Evolutionary conservation across 1,140 invertebrate species (phyloP), one percentile per base, ranked within the genome.

Genomic region (Leptinotarsa defecta): DNA sequence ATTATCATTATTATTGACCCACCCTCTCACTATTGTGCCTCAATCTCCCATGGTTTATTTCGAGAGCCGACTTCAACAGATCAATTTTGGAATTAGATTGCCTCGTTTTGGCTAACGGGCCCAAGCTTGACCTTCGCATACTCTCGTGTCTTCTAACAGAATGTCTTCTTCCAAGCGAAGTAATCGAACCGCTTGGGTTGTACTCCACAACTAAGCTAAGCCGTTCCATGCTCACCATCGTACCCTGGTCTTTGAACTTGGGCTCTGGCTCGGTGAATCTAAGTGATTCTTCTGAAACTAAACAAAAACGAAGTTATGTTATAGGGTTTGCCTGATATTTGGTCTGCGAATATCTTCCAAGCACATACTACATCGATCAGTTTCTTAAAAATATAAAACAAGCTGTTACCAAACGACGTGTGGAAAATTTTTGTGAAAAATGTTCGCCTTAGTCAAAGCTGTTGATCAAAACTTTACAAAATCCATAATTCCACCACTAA

Each of bases 161-260:
- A 22, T 89, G 89, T 48, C 88, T 87, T 84, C 90, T 86, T 1
- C 90, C 90, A 75, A 92, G 78, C 3, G 91, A 92, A 75, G 91
- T 89, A 48, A 93, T 83, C 27, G 92, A 93, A 24, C 92, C 92
- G 74, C 92, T 88, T 69, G 91, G 91, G 83, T 92, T 93, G 83
- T 90, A 92, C 77, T 92, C 88, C 57, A 92, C 92, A 86, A 93
- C 91, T 73, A 93, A 87, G 79, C 91, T 91, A 43, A 93, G 83
- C 67, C 92, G 85, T 84, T 92, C 92, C 63, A 90, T 84, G 73
- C 90, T 91, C 77, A 91, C 88, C 84, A 90, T 90, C 0, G 91
- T 91, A 64, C 87, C 87, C 68, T 89, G 89, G 78, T 92, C 90
- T 81, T 91, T 91, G 5, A 87, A 89, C 49, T 90, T 85, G 0